Evolutionary conservation across 1,140 invertebrate species (phyloP), one percentile per base, ranked within the genome.

Genomic region (Anoplophora glabripennis): DNA sequence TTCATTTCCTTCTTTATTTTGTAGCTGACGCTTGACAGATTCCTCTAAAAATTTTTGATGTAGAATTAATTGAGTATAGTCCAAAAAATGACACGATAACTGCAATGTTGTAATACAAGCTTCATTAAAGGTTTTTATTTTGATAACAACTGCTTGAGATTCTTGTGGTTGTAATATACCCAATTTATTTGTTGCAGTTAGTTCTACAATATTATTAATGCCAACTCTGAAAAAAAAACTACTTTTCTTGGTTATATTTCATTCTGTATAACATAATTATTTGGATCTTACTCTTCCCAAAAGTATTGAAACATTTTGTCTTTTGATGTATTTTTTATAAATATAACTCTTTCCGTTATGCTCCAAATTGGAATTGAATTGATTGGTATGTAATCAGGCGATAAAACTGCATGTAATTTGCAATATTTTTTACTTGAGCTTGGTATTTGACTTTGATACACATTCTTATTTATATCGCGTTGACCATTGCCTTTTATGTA

Each of bases 151-250:
- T 7, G 28, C 11, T 5, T 59, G 48, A 5, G 48, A 14, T 46
- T 59, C 40, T 53, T 53, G 5, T 10, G 57, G 41, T 45, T 53
- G 35, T 36, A 59, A 59, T 21, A 59, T 18, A 5, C 57, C 57
- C 5, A 42, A 18, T 21, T 17, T 28, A 7, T 44, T 59, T 7
- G 21, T 9, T 12, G 28, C 9, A 15, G 37, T 49, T 0, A 45
- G n/a, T 53, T 36, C 37, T 21, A 45, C 21, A 12, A 59, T 53
- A 34, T 36, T 34, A 15, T 52, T 42, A 18, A 46, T 51, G n/a
- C 17, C 7, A 36, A 53, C 21, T n/a, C 40, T 53, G 1, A 40
- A 44, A 36, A 38, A 53, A 53, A 2, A 1, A 45, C 14, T 35
- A 48, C 5, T 28, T 56, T 12, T 36, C n/a, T 5, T 41, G 15